A percentile compares a stretch with the other conserved stretches of the same genome.
Conservation (phyloP, 2,113 vertebrate genomes). For the Rhinoptilus africanus region DNA sequence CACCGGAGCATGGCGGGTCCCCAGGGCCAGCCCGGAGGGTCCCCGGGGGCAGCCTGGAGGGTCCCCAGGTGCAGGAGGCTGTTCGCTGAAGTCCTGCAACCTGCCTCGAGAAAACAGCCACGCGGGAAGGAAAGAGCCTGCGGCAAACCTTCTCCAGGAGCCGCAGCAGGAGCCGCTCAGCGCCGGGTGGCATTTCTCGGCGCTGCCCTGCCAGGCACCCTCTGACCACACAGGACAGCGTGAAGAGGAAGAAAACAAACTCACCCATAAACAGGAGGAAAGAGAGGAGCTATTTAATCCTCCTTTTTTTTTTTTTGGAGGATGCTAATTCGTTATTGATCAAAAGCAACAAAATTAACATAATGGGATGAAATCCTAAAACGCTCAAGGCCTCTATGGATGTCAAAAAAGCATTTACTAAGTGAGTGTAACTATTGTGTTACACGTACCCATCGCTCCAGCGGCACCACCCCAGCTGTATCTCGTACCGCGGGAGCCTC, state of each 20-base stretch:
- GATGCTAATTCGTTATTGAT: neutral
- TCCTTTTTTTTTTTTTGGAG: neutral
- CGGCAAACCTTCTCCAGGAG: neutral
- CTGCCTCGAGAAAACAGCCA: neutral
- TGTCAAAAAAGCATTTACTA: neutral
- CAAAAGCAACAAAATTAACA: neutral
- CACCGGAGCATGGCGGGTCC: rapidly evolving
- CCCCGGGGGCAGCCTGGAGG: neutral
- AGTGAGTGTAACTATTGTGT: neutral
- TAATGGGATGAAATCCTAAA: neutral
- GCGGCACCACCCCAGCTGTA: neutral
- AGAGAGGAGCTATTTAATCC: neutral
- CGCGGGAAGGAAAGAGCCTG: neutral
- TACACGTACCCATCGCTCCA: neutral
- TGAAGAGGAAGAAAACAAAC: neutral
- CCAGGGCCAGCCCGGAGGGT: neutral
- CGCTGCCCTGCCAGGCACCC: neutral
- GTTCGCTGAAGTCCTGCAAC: neutral
- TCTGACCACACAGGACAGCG: neutral
- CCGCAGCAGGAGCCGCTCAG: neutral
- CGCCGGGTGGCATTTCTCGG: neutral
- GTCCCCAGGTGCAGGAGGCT: neutral
- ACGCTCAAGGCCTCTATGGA: neutral
- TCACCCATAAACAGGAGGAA: neutral
- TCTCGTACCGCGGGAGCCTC: neutral